These are phyloP conservation scores for Thamnophis sirtalis DNA, from an alignment of 2,113 vertebrate genomes.

Conservation along the genomic window DNA sequence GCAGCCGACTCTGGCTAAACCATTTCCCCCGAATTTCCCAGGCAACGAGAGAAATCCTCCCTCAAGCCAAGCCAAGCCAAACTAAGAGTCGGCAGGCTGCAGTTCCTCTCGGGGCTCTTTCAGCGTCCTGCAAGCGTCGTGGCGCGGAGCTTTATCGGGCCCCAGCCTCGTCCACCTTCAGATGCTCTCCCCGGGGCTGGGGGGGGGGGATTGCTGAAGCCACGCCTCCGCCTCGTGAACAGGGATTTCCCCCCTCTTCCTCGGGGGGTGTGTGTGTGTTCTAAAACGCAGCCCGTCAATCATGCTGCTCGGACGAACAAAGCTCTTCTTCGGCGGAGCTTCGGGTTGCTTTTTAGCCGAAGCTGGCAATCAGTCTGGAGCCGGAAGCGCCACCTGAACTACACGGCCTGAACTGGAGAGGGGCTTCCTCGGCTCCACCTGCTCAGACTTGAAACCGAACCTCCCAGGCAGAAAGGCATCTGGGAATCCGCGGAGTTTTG, in stretches of 20 bases:
- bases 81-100: neutral
- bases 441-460: neutral
- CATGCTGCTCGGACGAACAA: neutral
- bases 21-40: neutral
- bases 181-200: neutral
- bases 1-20: neutral
- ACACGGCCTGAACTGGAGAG: neutral
- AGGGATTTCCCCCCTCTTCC: neutral
- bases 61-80: neutral
- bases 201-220: neutral
- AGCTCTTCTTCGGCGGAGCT: neutral
- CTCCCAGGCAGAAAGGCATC: neutral
- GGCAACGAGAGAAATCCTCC: neutral
- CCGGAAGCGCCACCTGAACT: neutral
- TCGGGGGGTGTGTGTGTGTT: neutral
- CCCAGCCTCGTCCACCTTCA: neutral
- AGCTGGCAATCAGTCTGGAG: neutral
- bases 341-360: neutral
- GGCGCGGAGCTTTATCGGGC: neutral
- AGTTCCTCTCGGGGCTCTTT: neutral
- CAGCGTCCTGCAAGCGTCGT: neutral
- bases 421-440: neutral
- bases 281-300: neutral
- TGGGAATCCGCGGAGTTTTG: neutral
- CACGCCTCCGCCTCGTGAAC: neutral